Conservation (phyloP, 53 echinoderm and acorn worm genomes). For the Holothuria leucospilota region DNA sequence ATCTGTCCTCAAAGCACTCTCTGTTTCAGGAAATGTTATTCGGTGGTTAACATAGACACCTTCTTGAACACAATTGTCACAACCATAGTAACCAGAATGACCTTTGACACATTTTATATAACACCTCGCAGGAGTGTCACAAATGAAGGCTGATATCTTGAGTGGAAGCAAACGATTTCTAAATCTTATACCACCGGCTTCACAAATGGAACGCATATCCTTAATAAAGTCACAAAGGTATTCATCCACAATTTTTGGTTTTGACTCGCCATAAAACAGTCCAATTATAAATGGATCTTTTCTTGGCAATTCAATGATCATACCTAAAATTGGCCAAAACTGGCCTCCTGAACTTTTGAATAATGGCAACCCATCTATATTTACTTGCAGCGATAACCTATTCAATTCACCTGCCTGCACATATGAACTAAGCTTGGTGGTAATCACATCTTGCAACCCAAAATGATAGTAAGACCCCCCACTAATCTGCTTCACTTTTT, state of each 20-base stretch:
- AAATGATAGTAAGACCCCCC: constrained; percentile 70
- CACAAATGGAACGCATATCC: background rate
- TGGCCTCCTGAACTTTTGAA: constrained; percentile 43
- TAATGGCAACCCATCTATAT: constrained; percentile 69
- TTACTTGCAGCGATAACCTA: constrained; percentile 51
- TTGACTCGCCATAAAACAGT: background rate
- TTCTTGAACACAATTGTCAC: constrained; percentile 57
- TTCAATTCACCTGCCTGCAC: too few species aligned
- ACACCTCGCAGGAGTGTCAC: constrained; percentile 61
- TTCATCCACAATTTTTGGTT: background rate
- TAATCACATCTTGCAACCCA: constrained; percentile 10
- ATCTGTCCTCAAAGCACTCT: background rate
- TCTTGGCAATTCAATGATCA: background rate
- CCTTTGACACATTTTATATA: constrained; percentile 51
- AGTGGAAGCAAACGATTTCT: background rate
- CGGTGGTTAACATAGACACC: constrained; percentile 17
- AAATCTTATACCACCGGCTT: constrained; percentile 16
- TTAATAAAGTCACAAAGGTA: constrained; percentile 18
- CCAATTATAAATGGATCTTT: constrained; percentile 4
- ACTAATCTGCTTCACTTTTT: constrained; percentile 42
- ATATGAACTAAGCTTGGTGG: background rate
- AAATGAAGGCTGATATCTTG: constrained; percentile 45
- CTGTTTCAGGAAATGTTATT: constrained; percentile 4
- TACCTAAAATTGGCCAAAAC: constrained; percentile 67
- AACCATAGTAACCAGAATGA: constrained; percentile 53